Conservation (phyloP, 2,888 invertebrate species). For the Hemistola chrysoprasaria region DNA sequence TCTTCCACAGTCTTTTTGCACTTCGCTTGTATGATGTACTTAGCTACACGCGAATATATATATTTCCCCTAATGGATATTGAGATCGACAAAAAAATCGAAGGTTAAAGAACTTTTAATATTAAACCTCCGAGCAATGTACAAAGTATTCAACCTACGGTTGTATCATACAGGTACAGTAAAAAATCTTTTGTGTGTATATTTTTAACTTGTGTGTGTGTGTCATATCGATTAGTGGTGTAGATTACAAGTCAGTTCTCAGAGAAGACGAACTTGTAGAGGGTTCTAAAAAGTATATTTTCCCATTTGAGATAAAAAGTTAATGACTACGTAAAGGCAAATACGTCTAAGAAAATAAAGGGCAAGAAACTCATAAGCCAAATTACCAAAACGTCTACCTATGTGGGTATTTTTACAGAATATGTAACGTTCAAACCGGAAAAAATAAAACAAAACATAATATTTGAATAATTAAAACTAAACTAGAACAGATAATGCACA, state of each 20-base stretch:
- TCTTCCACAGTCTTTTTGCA: conserved; percentile 24
- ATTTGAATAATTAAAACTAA: too few relatives aligned
- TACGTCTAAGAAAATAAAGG: too few relatives aligned
- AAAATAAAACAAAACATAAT: too few relatives aligned
- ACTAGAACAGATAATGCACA: too few relatives aligned
- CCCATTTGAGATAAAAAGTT: too few relatives aligned
- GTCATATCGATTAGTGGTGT: conserved; percentile 3
- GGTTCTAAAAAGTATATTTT: too few relatives aligned
- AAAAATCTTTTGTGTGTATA: conserved; percentile 11
- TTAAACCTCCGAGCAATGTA: not conserved
- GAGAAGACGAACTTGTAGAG: conserved; percentile 1
- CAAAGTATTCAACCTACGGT: not conserved
- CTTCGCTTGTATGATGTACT: conserved; percentile 12
- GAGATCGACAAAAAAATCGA: conserved; percentile 21
- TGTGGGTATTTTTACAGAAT: too few relatives aligned
- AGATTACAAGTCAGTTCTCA: not conserved
- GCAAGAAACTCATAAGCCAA: too few relatives aligned
- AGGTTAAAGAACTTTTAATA: conserved; percentile 28
- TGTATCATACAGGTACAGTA: not conserved
- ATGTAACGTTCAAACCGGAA: too few relatives aligned
- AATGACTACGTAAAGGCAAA: too few relatives aligned
- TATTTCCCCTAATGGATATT: conserved; percentile 4
- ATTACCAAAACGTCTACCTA: too few relatives aligned
- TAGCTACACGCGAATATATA: conserved; percentile 14
- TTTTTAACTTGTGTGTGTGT: conserved; percentile 1